Conservation (phyloP, 2,888 invertebrate genomes). For the Gortyna flavago region DNA sequence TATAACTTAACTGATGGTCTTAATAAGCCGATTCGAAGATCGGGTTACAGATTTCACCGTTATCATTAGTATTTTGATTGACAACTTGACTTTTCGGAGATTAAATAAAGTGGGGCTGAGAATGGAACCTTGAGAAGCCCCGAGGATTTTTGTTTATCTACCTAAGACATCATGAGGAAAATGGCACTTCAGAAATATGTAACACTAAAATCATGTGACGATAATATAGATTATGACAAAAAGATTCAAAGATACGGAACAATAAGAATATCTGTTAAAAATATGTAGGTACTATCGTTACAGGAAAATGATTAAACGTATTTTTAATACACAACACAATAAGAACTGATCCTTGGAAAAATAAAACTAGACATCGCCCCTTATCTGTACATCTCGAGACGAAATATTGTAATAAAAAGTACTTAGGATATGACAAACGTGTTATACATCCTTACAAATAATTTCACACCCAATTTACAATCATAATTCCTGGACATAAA, state of each 20-base stretch:
- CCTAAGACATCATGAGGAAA: conserved; percentile 64
- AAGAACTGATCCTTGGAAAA: conserved; percentile 79
- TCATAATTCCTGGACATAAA: conserved; percentile 75
- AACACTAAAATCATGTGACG: conserved; percentile 51
- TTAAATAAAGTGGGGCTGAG: conserved; percentile 61
- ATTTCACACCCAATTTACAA: conserved; percentile 68
- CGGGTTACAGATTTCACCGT: conserved; percentile 68
- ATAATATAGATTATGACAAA: conserved; percentile 65
- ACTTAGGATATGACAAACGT: conserved; percentile 72
- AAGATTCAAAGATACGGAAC: conserved; percentile 74
- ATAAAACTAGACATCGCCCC: conserved; percentile 79
- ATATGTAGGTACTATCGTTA: conserved; percentile 73
- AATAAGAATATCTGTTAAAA: conserved; percentile 73
- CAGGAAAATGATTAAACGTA: conserved; percentile 82
- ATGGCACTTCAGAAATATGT: conserved; percentile 52
- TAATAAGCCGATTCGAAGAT: conserved; percentile 69
- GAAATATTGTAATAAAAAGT: conserved; percentile 86
- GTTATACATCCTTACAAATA: conserved; percentile 58
- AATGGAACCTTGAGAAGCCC: conserved; percentile 60
- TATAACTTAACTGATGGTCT: conserved; percentile 69
- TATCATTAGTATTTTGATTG: conserved; percentile 64
- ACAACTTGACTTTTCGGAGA: conserved; percentile 51
- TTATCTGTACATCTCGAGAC: conserved; percentile 84
- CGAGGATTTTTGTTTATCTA: conserved; percentile 48
- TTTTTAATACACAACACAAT: conserved; percentile 82